Evolutionary conservation across 2,113 vertebrate species (phyloP).

Genomic region (Bostrychus sinensis): DNA sequence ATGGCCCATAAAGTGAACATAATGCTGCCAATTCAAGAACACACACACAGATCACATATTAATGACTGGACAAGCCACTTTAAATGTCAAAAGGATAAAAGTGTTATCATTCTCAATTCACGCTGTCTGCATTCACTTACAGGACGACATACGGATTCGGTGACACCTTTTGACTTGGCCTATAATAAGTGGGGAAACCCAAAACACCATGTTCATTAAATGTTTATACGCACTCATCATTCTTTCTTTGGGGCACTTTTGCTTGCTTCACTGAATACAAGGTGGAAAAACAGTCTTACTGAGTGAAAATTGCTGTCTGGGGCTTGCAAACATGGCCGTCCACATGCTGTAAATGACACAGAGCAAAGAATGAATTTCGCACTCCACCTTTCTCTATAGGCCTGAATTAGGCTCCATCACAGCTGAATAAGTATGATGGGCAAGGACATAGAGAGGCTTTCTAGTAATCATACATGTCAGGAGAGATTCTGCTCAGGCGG

Average conservation of each 20-base stretch:
- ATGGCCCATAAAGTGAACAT: no score
- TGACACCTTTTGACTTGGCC: background rate
- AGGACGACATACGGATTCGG: background rate
- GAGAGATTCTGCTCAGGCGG: slow-evolving; percentile 62
- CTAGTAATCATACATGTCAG: slow-evolving; percentile 70
- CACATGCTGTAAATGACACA: slow-evolving; percentile 47
- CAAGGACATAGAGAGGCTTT: slow-evolving; percentile 69
- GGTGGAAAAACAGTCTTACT: slow-evolving; percentile 4
- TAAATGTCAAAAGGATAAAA: slow-evolving; percentile 18
- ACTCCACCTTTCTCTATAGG: slow-evolving; percentile 41
- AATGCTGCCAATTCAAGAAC: background rate
- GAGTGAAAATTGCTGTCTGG: slow-evolving; percentile 30
- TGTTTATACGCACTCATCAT: slow-evolving; percentile 24
- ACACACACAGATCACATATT: background rate
- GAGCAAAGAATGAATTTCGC: slow-evolving; percentile 52
- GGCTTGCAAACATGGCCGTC: slow-evolving; percentile 26
- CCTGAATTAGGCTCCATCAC: slow-evolving; percentile 69
- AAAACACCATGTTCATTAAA: slow-evolving; percentile 27
- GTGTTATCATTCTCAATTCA: background rate
- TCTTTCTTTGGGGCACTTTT: slow-evolving; percentile 1
- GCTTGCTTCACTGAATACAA: background rate
- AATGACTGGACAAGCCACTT: background rate
- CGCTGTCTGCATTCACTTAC: slow-evolving; percentile 1
- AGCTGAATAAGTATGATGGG: slow-evolving; percentile 73
- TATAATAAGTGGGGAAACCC: slow-evolving; percentile 2